Percentiles rank a stretch among this genome's conserved stretches.
Evolutionary conservation across 2,888 invertebrate genomes (phyloP).

Genomic region (Torymus tubicola): DNA sequence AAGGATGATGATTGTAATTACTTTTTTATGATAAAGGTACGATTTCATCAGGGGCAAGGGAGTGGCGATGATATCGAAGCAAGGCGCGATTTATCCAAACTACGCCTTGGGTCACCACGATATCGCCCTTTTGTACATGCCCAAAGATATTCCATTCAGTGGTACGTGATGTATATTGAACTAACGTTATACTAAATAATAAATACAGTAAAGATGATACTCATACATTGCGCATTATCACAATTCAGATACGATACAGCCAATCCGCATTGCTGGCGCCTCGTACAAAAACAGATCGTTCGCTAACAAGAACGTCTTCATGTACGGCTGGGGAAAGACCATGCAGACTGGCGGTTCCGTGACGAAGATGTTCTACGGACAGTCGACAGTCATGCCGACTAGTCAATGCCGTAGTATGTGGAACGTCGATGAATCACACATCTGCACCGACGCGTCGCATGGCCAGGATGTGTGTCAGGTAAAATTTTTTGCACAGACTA

Average conservation of each 20-base stretch:
- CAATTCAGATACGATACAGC: too few relatives aligned
- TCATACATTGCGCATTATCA: too few relatives aligned
- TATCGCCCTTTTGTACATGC: slow-evolving; percentile 63
- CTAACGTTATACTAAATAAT: too few relatives aligned
- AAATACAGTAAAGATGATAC: too few relatives aligned
- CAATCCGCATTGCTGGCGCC: too few relatives aligned
- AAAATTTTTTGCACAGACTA: background rate
- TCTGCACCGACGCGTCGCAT: slow-evolving; percentile 61
- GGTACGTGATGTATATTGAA: slow-evolving; percentile 54
- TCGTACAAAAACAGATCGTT: too few relatives aligned
- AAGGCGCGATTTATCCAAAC: slow-evolving; percentile 58
- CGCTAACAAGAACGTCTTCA: too few relatives aligned
- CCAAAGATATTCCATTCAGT: slow-evolving; percentile 61
- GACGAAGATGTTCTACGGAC: too few relatives aligned
- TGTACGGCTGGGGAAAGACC: too few relatives aligned
- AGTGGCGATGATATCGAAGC: slow-evolving; percentile 60
- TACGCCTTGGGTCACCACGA: slow-evolving; percentile 59
- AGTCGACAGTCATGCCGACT: too few relatives aligned
- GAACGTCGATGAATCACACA: slow-evolving; percentile 51
- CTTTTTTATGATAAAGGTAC: slow-evolving; percentile 32
- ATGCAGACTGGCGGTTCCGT: too few relatives aligned
- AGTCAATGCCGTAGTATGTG: slow-evolving; percentile 43
- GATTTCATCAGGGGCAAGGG: slow-evolving; percentile 59
- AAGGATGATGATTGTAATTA: too few relatives aligned
- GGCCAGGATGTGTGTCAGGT: slow-evolving; percentile 63